These are phyloP conservation scores for Leptopilina boulardi DNA, from an alignment of 1,140 invertebrate species.

Conservation along the genomic window DNA sequence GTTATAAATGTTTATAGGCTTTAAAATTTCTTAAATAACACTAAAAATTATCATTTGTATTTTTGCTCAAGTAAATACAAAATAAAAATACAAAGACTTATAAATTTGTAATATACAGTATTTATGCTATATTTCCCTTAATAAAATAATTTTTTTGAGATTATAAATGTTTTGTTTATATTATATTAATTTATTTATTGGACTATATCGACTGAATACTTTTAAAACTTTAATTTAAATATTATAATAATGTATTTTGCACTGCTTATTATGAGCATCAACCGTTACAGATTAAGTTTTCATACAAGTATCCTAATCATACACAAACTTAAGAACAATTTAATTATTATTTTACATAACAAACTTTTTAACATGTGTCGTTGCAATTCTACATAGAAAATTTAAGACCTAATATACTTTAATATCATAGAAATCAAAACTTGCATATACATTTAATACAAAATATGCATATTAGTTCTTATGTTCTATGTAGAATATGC, in stretches of 20 bases:
- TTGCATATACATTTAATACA: conserved; percentile 18
- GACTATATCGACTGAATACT: not conserved
- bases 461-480: conserved; percentile 13
- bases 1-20: too few species aligned
- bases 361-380: not conserved
- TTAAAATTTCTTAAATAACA: too few species aligned
- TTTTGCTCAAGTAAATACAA: too few species aligned
- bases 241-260: not conserved
- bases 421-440: not conserved
- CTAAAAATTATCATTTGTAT: too few species aligned
- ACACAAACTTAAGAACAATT: not conserved
- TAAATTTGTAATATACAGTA: too few species aligned
- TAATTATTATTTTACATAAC: not conserved
- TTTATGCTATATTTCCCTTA: too few species aligned
- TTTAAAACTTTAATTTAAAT: not conserved
- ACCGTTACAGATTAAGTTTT: conserved; percentile 5
- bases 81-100: too few species aligned
- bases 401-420: conserved; percentile 9
- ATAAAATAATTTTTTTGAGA: too few species aligned
- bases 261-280: not conserved
- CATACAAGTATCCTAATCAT: not conserved
- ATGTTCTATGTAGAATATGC: conserved; percentile 15
- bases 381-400: conserved; percentile 12
- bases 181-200: too few species aligned
- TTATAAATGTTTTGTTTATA: too few species aligned